Evolutionary conservation across 2,888 invertebrate species (phyloP).

Genomic region (Brenthis daphne): DNA sequence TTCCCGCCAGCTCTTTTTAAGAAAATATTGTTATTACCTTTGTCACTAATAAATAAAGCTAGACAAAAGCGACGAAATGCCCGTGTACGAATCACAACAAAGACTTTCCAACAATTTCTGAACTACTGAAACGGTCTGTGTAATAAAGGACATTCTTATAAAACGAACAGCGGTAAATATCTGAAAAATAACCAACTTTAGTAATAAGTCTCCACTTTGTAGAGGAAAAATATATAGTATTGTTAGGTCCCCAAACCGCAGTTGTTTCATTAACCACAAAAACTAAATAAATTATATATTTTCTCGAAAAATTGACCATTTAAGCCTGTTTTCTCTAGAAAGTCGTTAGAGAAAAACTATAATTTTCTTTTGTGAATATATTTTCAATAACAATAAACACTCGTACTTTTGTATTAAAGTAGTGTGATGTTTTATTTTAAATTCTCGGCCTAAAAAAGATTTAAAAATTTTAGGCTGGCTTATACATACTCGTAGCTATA

Average conservation of each 20-base stretch:
- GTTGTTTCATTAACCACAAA: slow-evolving; percentile 15
- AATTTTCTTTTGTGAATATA: background rate
- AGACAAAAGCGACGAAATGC: background rate
- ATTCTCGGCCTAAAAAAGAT: no score
- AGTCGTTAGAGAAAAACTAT: background rate
- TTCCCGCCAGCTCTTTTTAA: background rate
- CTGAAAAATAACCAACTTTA: slow-evolving; percentile 6
- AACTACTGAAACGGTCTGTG: background rate
- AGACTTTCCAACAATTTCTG: background rate
- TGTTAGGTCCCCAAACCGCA: background rate
- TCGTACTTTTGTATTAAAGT: no score
- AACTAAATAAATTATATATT: slow-evolving; percentile 15
- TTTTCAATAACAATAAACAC: no score
- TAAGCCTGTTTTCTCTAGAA: background rate
- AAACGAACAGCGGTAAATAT: slow-evolving; percentile 3
- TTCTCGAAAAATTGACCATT: background rate
- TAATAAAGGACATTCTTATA: slow-evolving; percentile 1
- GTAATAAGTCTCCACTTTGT: slow-evolving; percentile 17
- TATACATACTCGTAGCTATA: no score
- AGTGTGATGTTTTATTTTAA: no score
- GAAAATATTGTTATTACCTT: background rate
- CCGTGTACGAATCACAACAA: background rate
- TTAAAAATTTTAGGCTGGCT: no score
- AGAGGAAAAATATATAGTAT: slow-evolving; percentile 9
- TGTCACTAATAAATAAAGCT: background rate